Evolutionary conservation across 2,113 vertebrate genomes (phyloP).

Genomic region (Poeciliopsis turrubarensis): DNA sequence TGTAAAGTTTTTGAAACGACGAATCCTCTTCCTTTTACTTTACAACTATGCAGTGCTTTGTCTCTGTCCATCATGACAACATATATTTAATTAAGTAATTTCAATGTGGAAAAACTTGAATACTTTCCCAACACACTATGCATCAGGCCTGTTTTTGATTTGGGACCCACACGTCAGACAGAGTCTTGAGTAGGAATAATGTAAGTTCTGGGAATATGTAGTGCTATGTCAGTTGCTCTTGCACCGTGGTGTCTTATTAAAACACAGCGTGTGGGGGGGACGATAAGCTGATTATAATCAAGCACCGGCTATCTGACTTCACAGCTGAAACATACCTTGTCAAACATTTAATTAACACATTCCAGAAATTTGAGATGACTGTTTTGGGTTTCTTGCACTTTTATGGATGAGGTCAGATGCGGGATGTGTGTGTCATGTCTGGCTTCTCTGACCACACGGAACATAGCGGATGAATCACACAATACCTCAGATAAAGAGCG

Average conservation of each 20-base stretch:
- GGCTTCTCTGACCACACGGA: conserved; percentile 16
- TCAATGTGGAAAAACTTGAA: not conserved
- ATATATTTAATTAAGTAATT: not conserved
- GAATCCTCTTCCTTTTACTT: too few relatives aligned
- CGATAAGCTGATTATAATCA: not conserved
- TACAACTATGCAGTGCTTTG: not conserved
- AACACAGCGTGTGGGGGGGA: not conserved
- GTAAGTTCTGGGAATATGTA: not conserved
- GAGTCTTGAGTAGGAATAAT: not conserved
- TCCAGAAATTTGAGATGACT: conserved; percentile 4
- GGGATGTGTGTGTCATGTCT: conserved; percentile 37
- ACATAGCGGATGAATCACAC: conserved; percentile 52
- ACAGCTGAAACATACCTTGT: conserved; percentile 9
- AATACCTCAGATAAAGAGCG: conserved; percentile 2
- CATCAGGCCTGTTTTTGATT: not conserved
- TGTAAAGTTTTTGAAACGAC: too few relatives aligned
- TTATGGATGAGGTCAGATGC: conserved; percentile 43
- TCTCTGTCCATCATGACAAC: not conserved
- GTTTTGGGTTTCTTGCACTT: conserved; percentile 24
- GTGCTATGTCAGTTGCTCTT: not conserved
- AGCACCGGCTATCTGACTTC: conserved; percentile 9
- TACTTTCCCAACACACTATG: not conserved
- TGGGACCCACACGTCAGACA: not conserved
- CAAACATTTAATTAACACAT: conserved; percentile 8
- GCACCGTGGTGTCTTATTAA: not conserved